These are phyloP conservation scores for Nibea coibor DNA, from an alignment of 2,113 vertebrate species.

Conservation along the genomic window DNA sequence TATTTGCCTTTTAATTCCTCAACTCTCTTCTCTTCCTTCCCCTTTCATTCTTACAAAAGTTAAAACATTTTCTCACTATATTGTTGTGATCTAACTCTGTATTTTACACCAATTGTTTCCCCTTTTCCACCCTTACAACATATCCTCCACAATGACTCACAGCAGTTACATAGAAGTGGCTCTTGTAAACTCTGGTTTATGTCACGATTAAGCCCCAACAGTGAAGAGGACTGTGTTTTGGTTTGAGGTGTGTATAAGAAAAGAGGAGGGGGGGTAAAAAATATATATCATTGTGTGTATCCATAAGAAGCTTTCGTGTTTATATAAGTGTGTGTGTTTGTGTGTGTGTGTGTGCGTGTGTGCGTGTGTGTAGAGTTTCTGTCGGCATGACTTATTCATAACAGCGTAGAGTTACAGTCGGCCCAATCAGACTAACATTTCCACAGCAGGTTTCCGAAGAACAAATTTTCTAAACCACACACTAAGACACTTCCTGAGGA, in stretches of 20 bases:
- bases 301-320: not conserved
- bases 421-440: conserved; percentile 27
- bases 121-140: not conserved
- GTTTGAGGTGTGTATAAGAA: not conserved
- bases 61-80: not conserved
- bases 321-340: conserved; percentile 2
- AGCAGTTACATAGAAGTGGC: not conserved
- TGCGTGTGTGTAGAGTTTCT: conserved; percentile 49
- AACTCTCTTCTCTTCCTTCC: not conserved
- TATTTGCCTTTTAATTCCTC: not conserved
- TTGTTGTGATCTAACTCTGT: not conserved
- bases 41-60: not conserved
- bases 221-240: not conserved
- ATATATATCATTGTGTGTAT: conserved; percentile 10
- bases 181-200: conserved; percentile 28
- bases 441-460: conserved; percentile 23
- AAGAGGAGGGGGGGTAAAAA: not conserved
- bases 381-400: conserved; percentile 69
- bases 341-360: conserved; percentile 11
- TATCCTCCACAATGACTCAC: conserved; percentile 1
- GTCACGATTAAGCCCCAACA: conserved; percentile 12
- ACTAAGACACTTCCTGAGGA: not conserved
- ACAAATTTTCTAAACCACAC: not conserved
- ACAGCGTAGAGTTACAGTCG: conserved; percentile 53
- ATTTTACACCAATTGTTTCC: not conserved